Evolutionary conservation across 2,113 vertebrate genomes (phyloP), one percentile per base, ranked within the genome.

Genomic region (Scomber colias): DNA sequence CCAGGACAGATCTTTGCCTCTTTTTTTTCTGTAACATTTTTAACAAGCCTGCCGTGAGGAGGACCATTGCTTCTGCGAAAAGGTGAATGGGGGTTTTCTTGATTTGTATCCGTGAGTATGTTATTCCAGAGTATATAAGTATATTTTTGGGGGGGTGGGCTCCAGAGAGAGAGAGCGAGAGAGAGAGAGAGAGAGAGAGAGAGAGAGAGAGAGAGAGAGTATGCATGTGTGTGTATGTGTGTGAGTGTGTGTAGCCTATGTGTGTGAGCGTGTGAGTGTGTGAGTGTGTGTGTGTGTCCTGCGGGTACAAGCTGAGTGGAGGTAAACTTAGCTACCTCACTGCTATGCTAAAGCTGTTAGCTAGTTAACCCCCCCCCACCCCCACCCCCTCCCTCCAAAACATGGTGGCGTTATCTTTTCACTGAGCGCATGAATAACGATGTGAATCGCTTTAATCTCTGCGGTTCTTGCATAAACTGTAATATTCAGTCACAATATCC

Each of bases 71-170:
- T 74, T 73, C 68, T 51, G 60, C 70, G 44, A 90, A 27, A 27
- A 94, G 92, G 93, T 94, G 92, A 94, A 90, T 84, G 80, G 74
- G 80, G 74, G 15, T 74, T 40, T 88, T 86, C 21, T 84, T 76
- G 59, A 62, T 86, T 80, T 72, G 24, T 27, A 57, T 79, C 70
- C 49, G 54, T 19, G 62, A 73, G 74, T 87, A 55, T n/a, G 35
- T 50, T 76, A 14, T 53, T 55, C 27, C 35, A 40, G 35, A 40
- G 35, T 9, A 9, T 40, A 9, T 40, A 27, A 2, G 24, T 27
- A 40, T 40, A 40, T 40, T 8, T 40, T 40, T 40, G 10, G 24
- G 24, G 24, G 24, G 24, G 24, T 27, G 24, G 24, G 35, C 35
- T 40, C 35, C 35, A 40, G 24, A 27, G 24, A 0, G 24, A 27